Conservation (phyloP, 2,797 vertebrate species). For the Neosilurus mollespiculum region DNA sequence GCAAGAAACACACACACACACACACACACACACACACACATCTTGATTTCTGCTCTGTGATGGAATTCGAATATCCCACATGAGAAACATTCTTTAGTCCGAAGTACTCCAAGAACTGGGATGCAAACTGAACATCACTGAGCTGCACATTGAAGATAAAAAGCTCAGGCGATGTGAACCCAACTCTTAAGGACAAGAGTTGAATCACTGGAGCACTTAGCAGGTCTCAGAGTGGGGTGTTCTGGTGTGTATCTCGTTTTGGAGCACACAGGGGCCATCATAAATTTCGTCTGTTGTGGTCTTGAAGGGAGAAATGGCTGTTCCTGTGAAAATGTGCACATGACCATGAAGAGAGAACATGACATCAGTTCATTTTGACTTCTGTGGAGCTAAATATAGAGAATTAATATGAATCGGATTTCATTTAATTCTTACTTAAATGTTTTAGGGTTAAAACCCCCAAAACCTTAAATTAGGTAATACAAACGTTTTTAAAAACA, state of each 20-base stretch:
- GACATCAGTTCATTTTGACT: neutral
- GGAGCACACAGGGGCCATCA: neutral
- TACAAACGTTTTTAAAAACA: too few relatives aligned
- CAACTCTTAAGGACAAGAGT: neutral
- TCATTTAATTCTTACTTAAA: neutral
- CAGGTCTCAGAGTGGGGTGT: neutral
- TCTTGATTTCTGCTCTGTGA: conserved; percentile 38
- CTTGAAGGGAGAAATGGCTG: neutral
- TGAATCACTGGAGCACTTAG: neutral
- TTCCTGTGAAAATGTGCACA: neutral
- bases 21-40: too few relatives aligned
- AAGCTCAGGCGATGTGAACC: conserved; percentile 7
- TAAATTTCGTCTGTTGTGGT: conserved; percentile 31
- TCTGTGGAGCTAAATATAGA: neutral
- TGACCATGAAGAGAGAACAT: neutral
- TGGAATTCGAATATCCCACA: conserved; percentile 50
- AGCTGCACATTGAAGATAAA: neutral
- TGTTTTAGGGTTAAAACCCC: neutral
- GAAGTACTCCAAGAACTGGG: neutral
- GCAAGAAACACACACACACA: neutral
- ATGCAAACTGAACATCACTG: neutral
- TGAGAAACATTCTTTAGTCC: conserved; percentile 8
- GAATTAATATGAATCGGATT: neutral
- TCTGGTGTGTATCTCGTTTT: conserved; percentile 26
- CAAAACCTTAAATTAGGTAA: too few relatives aligned